Evolutionary conservation across 1,140 invertebrate species (phyloP).

Genomic region (Cecropterus lyciades): DNA sequence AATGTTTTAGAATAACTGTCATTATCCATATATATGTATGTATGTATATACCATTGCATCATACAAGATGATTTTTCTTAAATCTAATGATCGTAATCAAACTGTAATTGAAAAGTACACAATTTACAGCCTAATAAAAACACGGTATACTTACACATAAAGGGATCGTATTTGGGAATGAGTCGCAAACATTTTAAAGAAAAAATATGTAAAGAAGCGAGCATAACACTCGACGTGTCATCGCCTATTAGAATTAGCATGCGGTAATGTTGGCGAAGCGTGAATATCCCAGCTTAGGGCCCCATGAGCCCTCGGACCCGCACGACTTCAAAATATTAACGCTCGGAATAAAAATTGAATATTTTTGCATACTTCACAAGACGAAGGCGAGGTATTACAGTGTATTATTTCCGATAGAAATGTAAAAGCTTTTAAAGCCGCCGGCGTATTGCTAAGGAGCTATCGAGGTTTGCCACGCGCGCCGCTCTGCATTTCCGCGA

Average conservation of each 20-base stretch:
- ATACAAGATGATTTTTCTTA: no score
- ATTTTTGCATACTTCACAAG: conserved; percentile 75
- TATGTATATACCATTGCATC: no score
- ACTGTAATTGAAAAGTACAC: no score
- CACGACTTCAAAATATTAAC: conserved; percentile 67
- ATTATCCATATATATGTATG: no score
- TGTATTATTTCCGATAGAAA: conserved; percentile 78
- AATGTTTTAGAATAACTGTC: no score
- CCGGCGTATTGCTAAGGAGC: conserved; percentile 67
- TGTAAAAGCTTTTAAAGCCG: conserved; percentile 80
- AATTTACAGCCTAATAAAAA: no score
- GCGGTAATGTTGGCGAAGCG: conserved; percentile 55
- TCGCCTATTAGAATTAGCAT: conserved; percentile 66
- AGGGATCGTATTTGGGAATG: no score
- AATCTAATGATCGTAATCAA: no score
- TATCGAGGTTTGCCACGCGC: conserved; percentile 59
- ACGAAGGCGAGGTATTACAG: conserved; percentile 62
- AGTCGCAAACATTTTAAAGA: no score
- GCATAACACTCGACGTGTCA: conserved; percentile 52
- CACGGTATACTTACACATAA: no score
- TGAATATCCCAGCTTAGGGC: conserved; percentile 73
- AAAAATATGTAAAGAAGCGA: conserved; percentile 25
- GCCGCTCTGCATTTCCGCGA: conserved; percentile 46
- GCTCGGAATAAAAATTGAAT: conserved; percentile 77
- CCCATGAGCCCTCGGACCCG: conserved; percentile 55